Base-by-base conservation (phyloP, 2,888 invertebrate species). In the Lasioglossum zephyrum region DNA sequence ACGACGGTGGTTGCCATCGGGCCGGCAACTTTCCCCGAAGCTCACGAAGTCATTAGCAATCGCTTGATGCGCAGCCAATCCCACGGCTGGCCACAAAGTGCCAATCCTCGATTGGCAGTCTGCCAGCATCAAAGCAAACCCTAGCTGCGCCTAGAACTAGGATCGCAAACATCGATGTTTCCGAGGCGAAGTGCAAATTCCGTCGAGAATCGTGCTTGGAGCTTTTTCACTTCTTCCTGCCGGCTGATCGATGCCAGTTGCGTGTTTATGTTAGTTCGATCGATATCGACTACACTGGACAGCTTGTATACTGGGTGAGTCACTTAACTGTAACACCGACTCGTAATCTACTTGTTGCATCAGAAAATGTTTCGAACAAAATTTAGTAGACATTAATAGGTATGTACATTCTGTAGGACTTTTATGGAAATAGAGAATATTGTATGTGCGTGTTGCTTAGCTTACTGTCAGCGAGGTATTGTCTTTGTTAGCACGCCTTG, bases 241-340 rank as follows among this genome's bases (percentile, higher is more conserved):
- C 41, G 16, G 18, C 69, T 49, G 79, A 79, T 84, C 78, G 75
- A 84, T 57, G 78, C 41, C 41, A 53, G 72, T 83, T 78, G 84
- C 84, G 84, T 79, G 84, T 66, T 49, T 6, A 18, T 18, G 31
- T 22, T 18, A 60, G 60, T 60, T 49, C 49, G 18, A 49, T 49
- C 49, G 49, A 22, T 49, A 49, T 49, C 49, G 49, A 49, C 18
- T 49, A 6, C 18, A 49, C 18, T 2, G 49, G 49, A 49, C 49
- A 49, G 18, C 6, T 6, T 49, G 49, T 49, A 49, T 49, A 49
- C 49, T 49, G 49, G 49, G 49, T 49, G 18, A 18, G 18, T 6
- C 49, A 13, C 49, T 49, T 18, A 18, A 18, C 49, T 6, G 49
- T 49, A 49, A 5, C 44, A 44, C 44, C 44, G 11, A 3, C 44